A percentile compares a stretch with the other conserved stretches of the same genome.
phyloP scores from a whole-genome alignment of 2,888 invertebrate species.

The Glaucopsyche alexis region DNA sequence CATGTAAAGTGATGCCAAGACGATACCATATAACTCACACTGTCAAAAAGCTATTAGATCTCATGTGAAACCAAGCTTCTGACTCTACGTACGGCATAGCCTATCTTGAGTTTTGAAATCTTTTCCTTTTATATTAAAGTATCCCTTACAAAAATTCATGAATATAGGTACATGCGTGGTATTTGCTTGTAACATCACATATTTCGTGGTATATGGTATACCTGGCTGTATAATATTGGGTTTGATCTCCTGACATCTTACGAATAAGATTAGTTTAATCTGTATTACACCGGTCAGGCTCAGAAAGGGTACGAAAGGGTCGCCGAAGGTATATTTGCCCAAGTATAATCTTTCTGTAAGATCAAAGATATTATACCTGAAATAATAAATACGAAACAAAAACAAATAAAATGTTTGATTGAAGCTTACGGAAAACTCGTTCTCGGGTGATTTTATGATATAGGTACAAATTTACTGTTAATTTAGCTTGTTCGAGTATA shows the following conservation, averaged over 20 bases:
- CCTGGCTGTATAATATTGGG: constrained; percentile 13
- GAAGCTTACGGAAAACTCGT: not conserved
- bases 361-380: constrained; percentile 7
- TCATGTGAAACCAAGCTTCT: too few relatives aligned
- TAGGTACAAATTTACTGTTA: not conserved
- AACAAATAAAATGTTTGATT: constrained; percentile 13
- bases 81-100: too few relatives aligned
- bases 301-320: constrained; percentile 22
- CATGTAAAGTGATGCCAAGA: too few relatives aligned
- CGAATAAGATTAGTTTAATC: constrained; percentile 22
- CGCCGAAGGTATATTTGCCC: constrained; percentile 11
- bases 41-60: too few relatives aligned
- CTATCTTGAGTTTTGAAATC: too few relatives aligned
- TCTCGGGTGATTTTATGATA: not conserved
- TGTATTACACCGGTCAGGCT: constrained; percentile 19
- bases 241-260: constrained; percentile 23
- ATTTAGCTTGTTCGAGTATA: not conserved
- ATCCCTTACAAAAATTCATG: too few relatives aligned
- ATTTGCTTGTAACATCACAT: not conserved
- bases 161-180: not conserved
- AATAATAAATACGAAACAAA: constrained; percentile 17
- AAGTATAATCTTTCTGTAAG: constrained; percentile 9
- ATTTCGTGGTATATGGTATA: not conserved
- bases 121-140: too few relatives aligned
- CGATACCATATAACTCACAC: too few relatives aligned